These are phyloP conservation scores for Steinernema hermaphroditum DNA, from an alignment of 2,888 invertebrate species.

Conservation along the genomic window DNA sequence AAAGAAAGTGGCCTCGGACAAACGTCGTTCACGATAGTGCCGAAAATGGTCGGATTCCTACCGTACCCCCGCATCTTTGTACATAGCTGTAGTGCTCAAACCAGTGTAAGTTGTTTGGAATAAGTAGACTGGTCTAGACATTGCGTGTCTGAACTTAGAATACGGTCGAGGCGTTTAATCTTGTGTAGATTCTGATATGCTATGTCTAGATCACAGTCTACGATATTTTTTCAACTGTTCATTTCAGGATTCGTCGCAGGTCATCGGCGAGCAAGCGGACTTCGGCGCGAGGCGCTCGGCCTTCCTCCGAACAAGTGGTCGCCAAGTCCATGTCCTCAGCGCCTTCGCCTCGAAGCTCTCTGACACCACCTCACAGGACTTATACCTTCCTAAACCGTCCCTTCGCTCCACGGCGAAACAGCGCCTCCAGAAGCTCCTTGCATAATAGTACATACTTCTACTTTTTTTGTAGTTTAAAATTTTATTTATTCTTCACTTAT, in stretches of 20 bases:
- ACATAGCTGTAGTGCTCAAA: slow-evolving; percentile 46
- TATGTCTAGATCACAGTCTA: too few relatives aligned
- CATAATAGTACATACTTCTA: slow-evolving; percentile 38
- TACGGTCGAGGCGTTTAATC: too few relatives aligned
- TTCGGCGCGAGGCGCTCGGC: slow-evolving; percentile 52
- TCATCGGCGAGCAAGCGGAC: slow-evolving; percentile 37
- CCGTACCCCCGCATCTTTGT: slow-evolving; percentile 62
- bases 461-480: slow-evolving; percentile 34
- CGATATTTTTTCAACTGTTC: too few relatives aligned
- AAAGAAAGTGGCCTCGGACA: slow-evolving; percentile 65
- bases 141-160: too few relatives aligned
- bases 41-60: slow-evolving; percentile 59
- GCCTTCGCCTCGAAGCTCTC: slow-evolving; percentile 41
- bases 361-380: slow-evolving; percentile 31
- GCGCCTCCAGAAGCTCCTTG: slow-evolving; percentile 44
- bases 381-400: slow-evolving; percentile 38
- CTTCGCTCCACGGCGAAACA: slow-evolving; percentile 43
- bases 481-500: slow-evolving; percentile 23
- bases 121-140: too few relatives aligned
- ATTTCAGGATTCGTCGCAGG: slow-evolving; percentile 9
- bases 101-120: not conserved
- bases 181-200: too few relatives aligned
- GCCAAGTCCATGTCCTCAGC: slow-evolving; percentile 63
- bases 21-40: slow-evolving; percentile 56
- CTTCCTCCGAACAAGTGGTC: slow-evolving; percentile 61